phyloP scores from a whole-genome alignment of 1,140 invertebrate genomes.

The Stratiolaelaps scimitus region DNA sequence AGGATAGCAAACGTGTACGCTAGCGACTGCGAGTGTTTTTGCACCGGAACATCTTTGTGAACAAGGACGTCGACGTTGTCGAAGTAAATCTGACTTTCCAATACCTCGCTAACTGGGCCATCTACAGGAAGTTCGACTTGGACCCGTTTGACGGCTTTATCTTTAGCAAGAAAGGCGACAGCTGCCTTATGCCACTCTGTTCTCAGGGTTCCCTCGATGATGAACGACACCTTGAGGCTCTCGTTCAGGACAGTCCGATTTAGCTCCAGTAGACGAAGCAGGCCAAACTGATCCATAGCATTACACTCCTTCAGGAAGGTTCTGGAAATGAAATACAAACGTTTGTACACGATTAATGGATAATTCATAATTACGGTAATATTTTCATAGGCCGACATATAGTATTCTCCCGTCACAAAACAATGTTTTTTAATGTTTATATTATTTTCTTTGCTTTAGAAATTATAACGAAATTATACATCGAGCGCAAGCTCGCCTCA shows the following conservation, averaged over 20 bases:
- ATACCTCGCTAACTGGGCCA: not conserved
- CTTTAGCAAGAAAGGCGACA: not conserved
- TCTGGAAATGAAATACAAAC: not conserved
- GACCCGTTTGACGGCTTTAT: not conserved
- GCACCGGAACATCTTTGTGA: not conserved
- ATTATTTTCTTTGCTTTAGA: too few relatives aligned
- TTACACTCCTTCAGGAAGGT: constrained; percentile 18
- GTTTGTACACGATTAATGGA: too few relatives aligned
- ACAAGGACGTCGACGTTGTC: not conserved
- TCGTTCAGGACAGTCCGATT: not conserved
- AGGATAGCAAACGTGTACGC: constrained; percentile 3
- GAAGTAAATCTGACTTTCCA: constrained; percentile 9
- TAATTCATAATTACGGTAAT: too few relatives aligned
- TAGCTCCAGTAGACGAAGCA: not conserved
- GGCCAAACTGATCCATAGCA: constrained; percentile 16
- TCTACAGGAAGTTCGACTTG: constrained; percentile 9
- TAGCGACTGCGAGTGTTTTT: constrained; percentile 14
- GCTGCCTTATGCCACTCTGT: not conserved
- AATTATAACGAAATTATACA: too few relatives aligned
- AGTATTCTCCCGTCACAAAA: too few relatives aligned
- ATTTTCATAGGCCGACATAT: too few relatives aligned
- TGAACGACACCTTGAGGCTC: constrained; percentile 1
- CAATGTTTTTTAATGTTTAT: too few relatives aligned
- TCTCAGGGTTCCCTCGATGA: not conserved
- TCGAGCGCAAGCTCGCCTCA: too few relatives aligned